Percentiles rank a stretch among this genome's conserved stretches.
These are phyloP conservation scores for Phrynocephalus vlangalii DNA, from an alignment of 2,797 vertebrate genomes.

Conservation along the genomic window DNA sequence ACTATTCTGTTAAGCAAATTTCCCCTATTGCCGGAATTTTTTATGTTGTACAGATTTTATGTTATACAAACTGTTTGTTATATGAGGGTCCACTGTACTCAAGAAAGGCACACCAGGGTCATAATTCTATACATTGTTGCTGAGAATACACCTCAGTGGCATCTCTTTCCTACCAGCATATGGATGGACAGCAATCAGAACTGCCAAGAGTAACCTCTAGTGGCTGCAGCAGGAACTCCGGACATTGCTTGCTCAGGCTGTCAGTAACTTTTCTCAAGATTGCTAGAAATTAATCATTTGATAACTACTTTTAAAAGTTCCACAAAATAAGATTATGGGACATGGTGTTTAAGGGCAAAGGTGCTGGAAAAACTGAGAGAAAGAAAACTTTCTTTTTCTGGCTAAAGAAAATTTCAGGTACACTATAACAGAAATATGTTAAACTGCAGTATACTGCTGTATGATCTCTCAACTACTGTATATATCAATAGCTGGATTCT, in stretches of 20 bases:
- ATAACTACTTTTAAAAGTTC: neutral
- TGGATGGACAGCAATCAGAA: neutral
- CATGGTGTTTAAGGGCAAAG: neutral
- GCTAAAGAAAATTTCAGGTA: neutral
- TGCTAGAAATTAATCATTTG: neutral
- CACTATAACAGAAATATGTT: neutral
- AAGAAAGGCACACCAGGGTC: neutral
- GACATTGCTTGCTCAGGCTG: slow-evolving; percentile 13
- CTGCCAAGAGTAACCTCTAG: slow-evolving; percentile 33
- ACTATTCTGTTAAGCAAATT: too few relatives aligned
- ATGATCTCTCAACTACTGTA: neutral
- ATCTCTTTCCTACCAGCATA: neutral
- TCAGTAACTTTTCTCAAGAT: neutral
- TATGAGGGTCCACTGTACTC: neutral
- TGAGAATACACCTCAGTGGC: neutral
- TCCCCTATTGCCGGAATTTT: too few relatives aligned
- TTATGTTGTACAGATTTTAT: too few relatives aligned
- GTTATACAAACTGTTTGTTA: too few relatives aligned
- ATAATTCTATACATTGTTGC: neutral
- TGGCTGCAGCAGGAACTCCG: slow-evolving; percentile 24
- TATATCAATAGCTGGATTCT: neutral
- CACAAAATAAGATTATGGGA: neutral
- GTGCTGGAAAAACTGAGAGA: neutral
- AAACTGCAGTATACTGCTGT: neutral
- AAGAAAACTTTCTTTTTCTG: neutral